Percentiles rank a stretch among this genome's conserved stretches.
These are phyloP conservation scores for Calidris pugnax DNA, from an alignment of 2,113 vertebrate genomes.

Conservation along the genomic window DNA sequence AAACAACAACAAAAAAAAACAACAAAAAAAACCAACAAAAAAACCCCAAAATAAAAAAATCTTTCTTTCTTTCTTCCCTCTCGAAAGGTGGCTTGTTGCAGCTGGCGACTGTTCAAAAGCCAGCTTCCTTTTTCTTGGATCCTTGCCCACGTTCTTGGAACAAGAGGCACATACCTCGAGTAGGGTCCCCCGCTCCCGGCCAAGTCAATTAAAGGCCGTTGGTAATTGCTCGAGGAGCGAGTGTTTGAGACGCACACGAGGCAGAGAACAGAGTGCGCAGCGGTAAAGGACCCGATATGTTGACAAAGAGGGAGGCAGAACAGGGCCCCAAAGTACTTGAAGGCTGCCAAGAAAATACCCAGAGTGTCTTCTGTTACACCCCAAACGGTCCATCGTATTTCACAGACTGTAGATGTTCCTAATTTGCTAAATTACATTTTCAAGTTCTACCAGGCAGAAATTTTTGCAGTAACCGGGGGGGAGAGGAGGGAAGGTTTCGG, in stretches of 20 bases:
- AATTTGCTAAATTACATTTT: constrained; percentile 65
- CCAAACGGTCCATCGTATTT: constrained; percentile 56
- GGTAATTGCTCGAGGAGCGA: constrained; percentile 24
- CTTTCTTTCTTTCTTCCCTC: neutral
- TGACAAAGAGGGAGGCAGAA: constrained; percentile 58
- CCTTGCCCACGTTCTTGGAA: neutral
- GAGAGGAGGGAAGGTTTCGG: constrained; percentile 49
- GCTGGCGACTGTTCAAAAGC: constrained; percentile 26
- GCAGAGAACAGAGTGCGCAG: neutral
- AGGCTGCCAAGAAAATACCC: constrained; percentile 67
- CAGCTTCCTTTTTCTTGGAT: constrained; percentile 6
- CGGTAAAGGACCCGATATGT: neutral
- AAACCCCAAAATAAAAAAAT: no score
- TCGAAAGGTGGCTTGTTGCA: constrained; percentile 53
- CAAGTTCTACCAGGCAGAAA: constrained; percentile 70
- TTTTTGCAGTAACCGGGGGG: constrained; percentile 63
- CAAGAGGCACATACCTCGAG: neutral
- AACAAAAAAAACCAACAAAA: neutral
- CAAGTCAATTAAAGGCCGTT: constrained; percentile 1
- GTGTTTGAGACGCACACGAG: constrained; percentile 36
- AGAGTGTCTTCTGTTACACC: constrained; percentile 65
- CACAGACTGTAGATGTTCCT: constrained; percentile 53
- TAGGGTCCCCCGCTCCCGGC: constrained; percentile 33
- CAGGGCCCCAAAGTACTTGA: constrained; percentile 61
- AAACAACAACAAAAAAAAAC: neutral